A percentile compares a stretch with the other conserved stretches of the same genome.
Conservation (phyloP, 2,888 invertebrate species). For the Morpho achilles region DNA sequence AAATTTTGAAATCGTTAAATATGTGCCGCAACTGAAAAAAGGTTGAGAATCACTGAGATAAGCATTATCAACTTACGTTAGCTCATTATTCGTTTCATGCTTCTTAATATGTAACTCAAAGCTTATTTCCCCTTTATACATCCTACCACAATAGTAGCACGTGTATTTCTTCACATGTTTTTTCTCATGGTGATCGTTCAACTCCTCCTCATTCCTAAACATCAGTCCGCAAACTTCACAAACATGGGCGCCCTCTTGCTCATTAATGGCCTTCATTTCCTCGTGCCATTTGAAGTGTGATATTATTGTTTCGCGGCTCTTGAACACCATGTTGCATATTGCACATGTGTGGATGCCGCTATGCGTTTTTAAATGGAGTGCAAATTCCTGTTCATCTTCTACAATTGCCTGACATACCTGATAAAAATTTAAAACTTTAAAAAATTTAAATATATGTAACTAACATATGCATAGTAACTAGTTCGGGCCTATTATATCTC, state of each 20-base stretch:
- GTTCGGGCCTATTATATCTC: no score
- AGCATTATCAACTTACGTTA: conserved; percentile 30
- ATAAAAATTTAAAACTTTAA: neutral
- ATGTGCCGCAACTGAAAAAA: no score
- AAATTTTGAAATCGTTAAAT: no score
- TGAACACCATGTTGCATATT: conserved; percentile 52
- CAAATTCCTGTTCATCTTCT: conserved; percentile 49
- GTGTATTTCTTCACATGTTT: conserved; percentile 57
- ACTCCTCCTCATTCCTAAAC: conserved; percentile 36
- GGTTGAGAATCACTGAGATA: no score
- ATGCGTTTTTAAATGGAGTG: conserved; percentile 52
- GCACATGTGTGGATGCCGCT: conserved; percentile 52
- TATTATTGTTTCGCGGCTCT: conserved; percentile 49
- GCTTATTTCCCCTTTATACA: conserved; percentile 54
- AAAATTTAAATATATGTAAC: no score
- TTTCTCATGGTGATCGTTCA: conserved; percentile 45
- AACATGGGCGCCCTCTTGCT: conserved; percentile 40
- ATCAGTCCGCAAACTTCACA: conserved; percentile 60
- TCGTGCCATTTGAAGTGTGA: conserved; percentile 55
- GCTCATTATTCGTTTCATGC: conserved; percentile 47
- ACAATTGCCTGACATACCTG: conserved; percentile 58
- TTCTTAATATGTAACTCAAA: conserved; percentile 61
- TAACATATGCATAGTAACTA: no score
- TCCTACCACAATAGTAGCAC: conserved; percentile 62
- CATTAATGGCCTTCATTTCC: conserved; percentile 28